Conservation (phyloP, 2,113 vertebrate genomes). For the Dascyllus trimaculatus region DNA sequence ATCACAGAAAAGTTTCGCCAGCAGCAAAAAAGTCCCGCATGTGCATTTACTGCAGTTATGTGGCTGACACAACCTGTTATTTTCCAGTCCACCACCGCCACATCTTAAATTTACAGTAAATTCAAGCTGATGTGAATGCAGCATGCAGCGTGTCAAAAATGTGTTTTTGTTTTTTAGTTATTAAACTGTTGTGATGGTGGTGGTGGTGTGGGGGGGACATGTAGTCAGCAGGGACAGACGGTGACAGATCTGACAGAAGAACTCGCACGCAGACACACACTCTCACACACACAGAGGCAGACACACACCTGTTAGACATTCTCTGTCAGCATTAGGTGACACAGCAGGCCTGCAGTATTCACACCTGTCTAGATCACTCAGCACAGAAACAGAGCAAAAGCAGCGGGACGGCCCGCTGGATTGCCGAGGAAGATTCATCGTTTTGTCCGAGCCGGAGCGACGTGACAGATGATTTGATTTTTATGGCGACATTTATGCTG, state of each 20-base stretch:
- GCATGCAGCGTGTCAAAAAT: neutral
- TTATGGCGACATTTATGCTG: constrained; percentile 14
- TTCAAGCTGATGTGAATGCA: constrained; percentile 12
- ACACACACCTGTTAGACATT: constrained; percentile 58
- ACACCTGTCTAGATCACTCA: constrained; percentile 69
- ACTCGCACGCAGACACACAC: constrained; percentile 15
- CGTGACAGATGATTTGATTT: constrained; percentile 27
- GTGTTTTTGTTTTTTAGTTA: neutral
- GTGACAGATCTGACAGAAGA: constrained; percentile 35
- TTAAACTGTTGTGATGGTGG: neutral
- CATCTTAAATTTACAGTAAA: constrained; percentile 32
- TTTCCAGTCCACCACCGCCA: neutral
- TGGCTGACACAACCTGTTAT: constrained; percentile 9
- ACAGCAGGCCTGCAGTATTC: constrained; percentile 50
- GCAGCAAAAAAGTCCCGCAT: neutral
- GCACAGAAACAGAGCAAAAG: constrained; percentile 22
- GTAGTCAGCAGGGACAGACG: constrained; percentile 9
- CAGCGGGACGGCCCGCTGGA: neutral
- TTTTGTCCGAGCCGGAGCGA: constrained; percentile 7
- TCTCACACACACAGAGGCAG: constrained; percentile 8
- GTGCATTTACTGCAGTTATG: neutral
- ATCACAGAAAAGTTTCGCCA: constrained; percentile 6
- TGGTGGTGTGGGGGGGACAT: neutral
- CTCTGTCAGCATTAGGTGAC: constrained; percentile 63
- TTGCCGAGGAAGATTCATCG: constrained; percentile 28